These are phyloP conservation scores for Spilarctia lutea DNA, from an alignment of 2,888 invertebrate genomes.

Conservation along the genomic window DNA sequence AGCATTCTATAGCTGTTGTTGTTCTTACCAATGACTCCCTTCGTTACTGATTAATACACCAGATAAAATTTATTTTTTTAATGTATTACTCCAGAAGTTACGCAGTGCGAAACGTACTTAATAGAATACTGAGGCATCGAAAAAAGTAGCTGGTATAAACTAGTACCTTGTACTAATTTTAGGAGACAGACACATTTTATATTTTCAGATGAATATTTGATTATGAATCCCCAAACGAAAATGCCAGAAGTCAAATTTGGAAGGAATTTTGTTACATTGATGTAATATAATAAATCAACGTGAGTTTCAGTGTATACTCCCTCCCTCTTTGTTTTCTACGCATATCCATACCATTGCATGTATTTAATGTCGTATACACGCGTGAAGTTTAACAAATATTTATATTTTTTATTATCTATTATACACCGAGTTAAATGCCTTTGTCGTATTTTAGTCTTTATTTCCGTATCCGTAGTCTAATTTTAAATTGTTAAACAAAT, in stretches of 20 bases:
- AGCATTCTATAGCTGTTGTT: conserved; percentile 28
- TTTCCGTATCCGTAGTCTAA: not conserved
- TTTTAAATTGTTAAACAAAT: conserved; percentile 23
- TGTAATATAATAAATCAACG: conserved; percentile 59
- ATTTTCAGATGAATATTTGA: conserved; percentile 22
- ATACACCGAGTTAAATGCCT: too few relatives aligned
- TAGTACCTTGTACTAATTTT: not conserved
- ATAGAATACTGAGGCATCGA: not conserved
- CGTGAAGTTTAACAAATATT: conserved; percentile 10
- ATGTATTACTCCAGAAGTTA: not conserved
- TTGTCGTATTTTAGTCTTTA: not conserved
- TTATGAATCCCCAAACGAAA: conserved; percentile 47
- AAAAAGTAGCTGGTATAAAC: not conserved
- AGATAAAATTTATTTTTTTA: not conserved
- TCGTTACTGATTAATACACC: conserved; percentile 19
- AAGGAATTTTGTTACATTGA: conserved; percentile 53
- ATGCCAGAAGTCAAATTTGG: conserved; percentile 44
- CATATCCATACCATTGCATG: conserved; percentile 39
- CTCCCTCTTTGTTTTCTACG: conserved; percentile 50
- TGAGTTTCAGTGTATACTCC: conserved; percentile 35
- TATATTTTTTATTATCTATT: conserved; percentile 2
- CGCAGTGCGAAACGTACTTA: not conserved
- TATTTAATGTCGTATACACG: conserved; percentile 32
- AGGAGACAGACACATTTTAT: not conserved
- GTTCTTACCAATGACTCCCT: conserved; percentile 16